Evolutionary conservation across 37 sponge, comb jelly and placozoan genomes (phyloP), one percentile per base, ranked within the genome.

Genomic region (Chondrosia reniformis): DNA sequence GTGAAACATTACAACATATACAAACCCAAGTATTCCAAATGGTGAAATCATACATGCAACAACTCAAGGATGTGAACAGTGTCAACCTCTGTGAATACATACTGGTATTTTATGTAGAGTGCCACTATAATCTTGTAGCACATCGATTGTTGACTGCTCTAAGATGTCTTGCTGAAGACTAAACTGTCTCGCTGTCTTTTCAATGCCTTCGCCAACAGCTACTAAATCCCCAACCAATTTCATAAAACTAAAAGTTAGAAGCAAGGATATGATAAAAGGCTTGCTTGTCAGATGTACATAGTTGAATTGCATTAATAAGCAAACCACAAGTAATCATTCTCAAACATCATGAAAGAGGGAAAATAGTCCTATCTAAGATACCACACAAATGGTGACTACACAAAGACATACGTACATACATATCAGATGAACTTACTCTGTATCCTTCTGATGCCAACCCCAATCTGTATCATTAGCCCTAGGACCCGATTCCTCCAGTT

Each of bases 51-150:
- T 36, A 40, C 25, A 4, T 4, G 4, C 67, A 66, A 32, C 2
- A 21, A 36, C 6, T 25, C 42, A 5, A 72, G 17, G 74, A 1
- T 1, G 7, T 17, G n/a, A n/a, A n/a, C n/a, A n/a, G n/a, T n/a
- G n/a, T n/a, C n/a, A n/a, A n/a, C n/a, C n/a, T n/a, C n/a, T n/a
- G n/a, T n/a, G n/a, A 1, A 4, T n/a, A 57, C 77, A 59, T 24
- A 81, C 79, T 21, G 91, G 91, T n/a, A 91, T 55, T 63, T 87
- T 86, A 76, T 86, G 87, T 52, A 91, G 74, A 24, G 86, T 86
- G 8, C 80, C 81, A 9, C 77, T 76, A 63, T 91, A 86, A n/a
- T 91, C 72, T 63, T 83, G 65, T 21, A 83, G 27, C 8, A 63
- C 30, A 49, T 76, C 75, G 52, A 75, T 46, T 4, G 86, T 76